phyloP scores from a whole-genome alignment of 2,888 invertebrate species.

The Aspidapion aeneum region DNA sequence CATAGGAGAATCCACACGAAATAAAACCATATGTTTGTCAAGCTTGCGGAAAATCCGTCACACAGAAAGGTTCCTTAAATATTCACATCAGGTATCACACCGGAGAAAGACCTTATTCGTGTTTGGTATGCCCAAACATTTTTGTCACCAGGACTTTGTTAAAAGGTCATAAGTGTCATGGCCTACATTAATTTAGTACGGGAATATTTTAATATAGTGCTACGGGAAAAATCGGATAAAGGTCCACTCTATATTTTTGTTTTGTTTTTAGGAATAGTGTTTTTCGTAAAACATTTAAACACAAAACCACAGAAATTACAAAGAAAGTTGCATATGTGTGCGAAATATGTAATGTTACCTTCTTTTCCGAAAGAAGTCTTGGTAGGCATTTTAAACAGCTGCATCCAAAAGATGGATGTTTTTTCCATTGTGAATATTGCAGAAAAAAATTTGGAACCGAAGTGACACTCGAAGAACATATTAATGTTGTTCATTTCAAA shows the following conservation, averaged over 20 bases:
- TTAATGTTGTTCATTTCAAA: slow-evolving; percentile 47
- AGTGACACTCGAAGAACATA: slow-evolving; percentile 27
- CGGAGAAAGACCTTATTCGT: slow-evolving; percentile 45
- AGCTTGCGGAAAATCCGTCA: slow-evolving; percentile 54
- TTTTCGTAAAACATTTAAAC: too few relatives aligned
- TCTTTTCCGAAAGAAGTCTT: not conserved
- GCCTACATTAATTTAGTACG: slow-evolving; percentile 9
- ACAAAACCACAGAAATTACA: too few relatives aligned
- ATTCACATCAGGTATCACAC: slow-evolving; percentile 54
- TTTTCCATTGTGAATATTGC: slow-evolving; percentile 28
- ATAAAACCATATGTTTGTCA: slow-evolving; percentile 53
- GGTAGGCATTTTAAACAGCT: not conserved
- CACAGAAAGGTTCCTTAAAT: slow-evolving; percentile 52
- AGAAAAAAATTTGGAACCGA: slow-evolving; percentile 28
- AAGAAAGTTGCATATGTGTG: too few relatives aligned
- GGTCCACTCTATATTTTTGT: too few relatives aligned
- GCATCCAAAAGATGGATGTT: not conserved
- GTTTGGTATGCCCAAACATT: slow-evolving; percentile 26
- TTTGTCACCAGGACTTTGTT: slow-evolving; percentile 32
- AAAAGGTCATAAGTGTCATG: slow-evolving; percentile 32
- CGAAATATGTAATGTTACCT: not conserved
- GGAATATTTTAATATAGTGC: too few relatives aligned
- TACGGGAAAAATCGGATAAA: too few relatives aligned
- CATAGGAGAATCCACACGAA: slow-evolving; percentile 56
- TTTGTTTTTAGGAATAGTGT: too few relatives aligned